Evolutionary conservation across 2,113 vertebrate species (phyloP), one percentile per base, ranked within the genome.

Genomic region (Tor tambroides): DNA sequence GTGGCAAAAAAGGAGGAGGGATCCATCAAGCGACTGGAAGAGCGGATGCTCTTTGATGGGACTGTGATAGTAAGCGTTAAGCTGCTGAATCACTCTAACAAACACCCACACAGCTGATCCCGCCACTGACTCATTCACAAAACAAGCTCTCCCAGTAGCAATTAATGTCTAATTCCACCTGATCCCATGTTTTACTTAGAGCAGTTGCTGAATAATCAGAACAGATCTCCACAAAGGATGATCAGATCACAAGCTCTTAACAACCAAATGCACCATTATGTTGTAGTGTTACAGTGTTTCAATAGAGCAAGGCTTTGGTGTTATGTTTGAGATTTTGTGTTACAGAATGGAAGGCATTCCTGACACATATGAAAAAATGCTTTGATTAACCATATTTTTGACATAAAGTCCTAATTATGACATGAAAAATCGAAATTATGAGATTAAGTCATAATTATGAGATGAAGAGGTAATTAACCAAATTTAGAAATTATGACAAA

Each of bases 41-140:
- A 85, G n/a, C 51, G 28, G 59, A 85, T 46, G 84, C 74, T 85
- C 51, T 67, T 46, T 32, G 72, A 85, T 74, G 51, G 5, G 59
- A 28, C 83, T 75, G 63, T 76, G 84, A 85, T 65, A 51, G 61
- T 79, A 67, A 63, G 75, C 1, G 19, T 79, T 54, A 19, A 21
- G 54, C 17, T 79, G 75, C 84, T 79, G 75, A 85, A 85, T 77
- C 84, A 81, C 72, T 83, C 51, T 8, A 87, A 61, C 54, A 81
- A 80, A 81, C 65, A 51, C 67, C 59, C 49, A 82, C 86, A 32
- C 63, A 11, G 35, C 63, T 80, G 54, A 80, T 74, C 65, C 21
- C 76, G 46, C 80, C 59, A 56, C 51, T 74, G 67, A 82, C 35
- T 87, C 86, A 76, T 83, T 82, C 72, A 63, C 38, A 43, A 43